Evolutionary conservation across 2,797 vertebrate genomes (phyloP), one percentile per base, ranked within the genome.

Genomic region (Spondyliosoma cantharus): DNA sequence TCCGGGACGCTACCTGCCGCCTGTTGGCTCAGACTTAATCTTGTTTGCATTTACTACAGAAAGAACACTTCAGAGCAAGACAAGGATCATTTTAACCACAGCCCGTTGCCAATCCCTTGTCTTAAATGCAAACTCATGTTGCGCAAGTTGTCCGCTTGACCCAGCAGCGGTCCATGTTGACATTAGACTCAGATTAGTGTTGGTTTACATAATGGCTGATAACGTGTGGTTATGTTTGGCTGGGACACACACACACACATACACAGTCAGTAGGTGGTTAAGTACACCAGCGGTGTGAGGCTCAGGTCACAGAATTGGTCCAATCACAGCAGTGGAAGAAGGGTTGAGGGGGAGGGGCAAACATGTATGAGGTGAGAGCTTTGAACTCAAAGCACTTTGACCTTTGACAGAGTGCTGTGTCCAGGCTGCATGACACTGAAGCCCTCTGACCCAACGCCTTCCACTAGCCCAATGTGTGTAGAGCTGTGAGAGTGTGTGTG

Each of bases 121-220:
- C 53, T 83, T 62, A 81, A 82, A 90, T 56, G 56, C 19, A 29
- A 71, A 82, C 74, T 67, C 27, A 75, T 42, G 65, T 82, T 85
- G 74, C 1, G 5, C 64, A 80, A 82, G 73, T 56, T 74, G 64
- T 76, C 46, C 15, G 72, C 43, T 86, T 78, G 80, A 90, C 86
- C 89, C 87, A 50, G 63, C 83, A 69, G 63, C 3, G 46, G 69
- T 53, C 80, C 60, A 52, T 90, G 86, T 91, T 92, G 87, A 93
- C 89, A 89, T 84, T 87, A 63, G 59, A 76, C 54, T 90, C 77
- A 89, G 87, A 91, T 93, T 92, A 91, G 82, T 68, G 73, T 68
- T 61, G 73, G 87, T 92, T 93, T 92, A 92, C 85, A 87, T 90
- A 92, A 93, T 80, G 83, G 29, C 82, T 84, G 87, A 92, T 91